Base-by-base conservation (phyloP, 1,140 invertebrate genomes). In the Atta colombica region DNA sequence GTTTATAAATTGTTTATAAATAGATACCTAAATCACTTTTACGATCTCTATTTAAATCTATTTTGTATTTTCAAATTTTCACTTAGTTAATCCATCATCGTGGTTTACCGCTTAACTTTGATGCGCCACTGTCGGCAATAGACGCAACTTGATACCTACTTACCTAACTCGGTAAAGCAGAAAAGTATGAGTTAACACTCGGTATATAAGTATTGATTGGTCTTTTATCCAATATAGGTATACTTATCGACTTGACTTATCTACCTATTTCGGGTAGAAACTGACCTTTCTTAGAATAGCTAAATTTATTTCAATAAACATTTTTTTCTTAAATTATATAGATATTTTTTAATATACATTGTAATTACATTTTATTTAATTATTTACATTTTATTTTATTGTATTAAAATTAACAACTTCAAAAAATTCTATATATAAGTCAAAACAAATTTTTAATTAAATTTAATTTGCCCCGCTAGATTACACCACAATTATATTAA, bases 151-250 rank as follows among this genome's bases (percentile, higher is more conserved):
- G 0, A 31, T 51, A 2, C 5, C 21, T 21, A 21, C 0, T 21
- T 21, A 21, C 21, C 25, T 14, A 84, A 75, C 69, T 75, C 68
- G 69, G 14, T 84, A 84, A 75, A 61, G 58, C 51, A 84, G 80
- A 28, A 84, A 84, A 55, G 3, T 55, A 1, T 0, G 3, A 3
- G 14, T 60, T 39, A 25, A 60, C 51, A 28, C 16, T 21, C 35
- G 78, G 25, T 75, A 66, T 68, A 53, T 71, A 81, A 71, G 51
- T 58, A 81, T 58, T 31, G 66, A 71, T 71, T 45, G 39, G 2
- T 58, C 1, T 81, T 0, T 35, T 71, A 61, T 28, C 55, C 18
- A 2, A 2, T 71, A 75, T 61, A 84, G 28, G n/a, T 51, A 84
- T 49, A 49, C 0, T 45, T 77, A 77, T 75, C 58, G 78, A 82